These are phyloP conservation scores for Amiota communis DNA, from an alignment of 2,888 invertebrate species.

Conservation along the genomic window DNA sequence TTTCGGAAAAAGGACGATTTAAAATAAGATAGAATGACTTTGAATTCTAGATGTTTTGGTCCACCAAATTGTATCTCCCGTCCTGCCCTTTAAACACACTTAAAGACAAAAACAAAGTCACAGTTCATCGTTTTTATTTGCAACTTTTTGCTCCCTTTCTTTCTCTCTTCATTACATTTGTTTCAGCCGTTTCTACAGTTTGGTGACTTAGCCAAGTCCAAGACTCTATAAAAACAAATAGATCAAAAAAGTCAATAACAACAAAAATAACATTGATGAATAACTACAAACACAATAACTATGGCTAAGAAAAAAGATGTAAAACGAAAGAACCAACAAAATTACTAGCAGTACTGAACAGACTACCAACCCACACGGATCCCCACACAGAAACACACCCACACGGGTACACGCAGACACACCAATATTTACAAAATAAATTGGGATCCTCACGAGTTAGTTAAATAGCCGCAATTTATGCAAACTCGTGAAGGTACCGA, in stretches of 20 bases:
- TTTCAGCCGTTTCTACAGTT: constrained; percentile 74
- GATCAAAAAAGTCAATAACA: constrained; percentile 30
- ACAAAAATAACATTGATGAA: constrained; percentile 29
- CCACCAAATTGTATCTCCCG: too few relatives aligned
- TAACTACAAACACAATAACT: constrained; percentile 43
- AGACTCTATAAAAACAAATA: constrained; percentile 43
- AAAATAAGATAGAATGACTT: too few relatives aligned
- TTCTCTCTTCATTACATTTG: constrained; percentile 50
- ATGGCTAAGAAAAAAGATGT: constrained; percentile 36
- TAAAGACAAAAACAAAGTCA: too few relatives aligned
- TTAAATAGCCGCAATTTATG: too few relatives aligned
- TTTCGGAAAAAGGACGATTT: too few relatives aligned
- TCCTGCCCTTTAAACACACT: too few relatives aligned
- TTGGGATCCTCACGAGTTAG: too few relatives aligned
- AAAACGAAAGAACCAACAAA: too few relatives aligned
- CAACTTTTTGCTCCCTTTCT: constrained; percentile 27
- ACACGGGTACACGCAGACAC: constrained; percentile 16
- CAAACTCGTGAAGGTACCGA: too few relatives aligned
- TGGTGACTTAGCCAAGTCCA: constrained; percentile 70
- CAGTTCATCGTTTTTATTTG: too few relatives aligned
- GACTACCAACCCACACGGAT: constrained; percentile 26
- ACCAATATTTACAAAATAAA: not conserved
- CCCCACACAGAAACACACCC: constrained; percentile 24
- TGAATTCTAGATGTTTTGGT: too few relatives aligned
- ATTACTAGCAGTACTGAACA: too few relatives aligned